Base-by-base conservation (phyloP, 37 sponge, comb jelly and placozoan genomes). In the Oopsacas minuta region DNA sequence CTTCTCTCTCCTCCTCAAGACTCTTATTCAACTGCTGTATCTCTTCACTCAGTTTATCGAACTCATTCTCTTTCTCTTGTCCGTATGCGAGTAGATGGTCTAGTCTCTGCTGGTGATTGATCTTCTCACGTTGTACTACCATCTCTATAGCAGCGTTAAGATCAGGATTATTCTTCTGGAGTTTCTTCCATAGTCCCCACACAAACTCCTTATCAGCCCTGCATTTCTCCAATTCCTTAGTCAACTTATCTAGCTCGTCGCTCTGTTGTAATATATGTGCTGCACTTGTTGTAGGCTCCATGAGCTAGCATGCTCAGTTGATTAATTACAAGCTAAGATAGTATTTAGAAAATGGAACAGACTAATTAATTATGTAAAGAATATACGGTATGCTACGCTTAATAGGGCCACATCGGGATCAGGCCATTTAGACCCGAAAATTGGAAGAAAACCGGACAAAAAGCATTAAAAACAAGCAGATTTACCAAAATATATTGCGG, bases 141-240 rank as follows among this genome's bases (percentile, higher is more conserved):
- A 89, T 61, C 75, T 86, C 88, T 23, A 91, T 82, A 15, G 89
- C 87, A 1, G 85, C 38, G 35, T 91, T 91, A 34, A 91, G 38
- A 52, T 93, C 91, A 3, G 94, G 94, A 23, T 85, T 52, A 23
- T 83, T 39, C 15, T 52, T 46, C 81, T 93, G 94, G 0, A 93
- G 88, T 75, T 91, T 86, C 37, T 86, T 91, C 94, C 94, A 93
- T 28, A 93, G 84, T 20, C 81, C 52, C 94, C 94, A 93, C 38
- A 93, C 94, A 53, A 91, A 93, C 36, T 93, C 91, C 39, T 93
- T 91, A 83, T 93, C 94, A 17, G 91, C 91, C 91, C 75, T 61
- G 28, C 75, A 61, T 34, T 61, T 61, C 3, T n/a, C 30, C 7
- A 61, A 34, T 34, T 61, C 75, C 75, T 61, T 61, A 3, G 75